Percentiles rank a stretch among this genome's conserved stretches.
These are phyloP conservation scores for Parus major DNA, from an alignment of 2,113 vertebrate genomes.

Conservation along the genomic window DNA sequence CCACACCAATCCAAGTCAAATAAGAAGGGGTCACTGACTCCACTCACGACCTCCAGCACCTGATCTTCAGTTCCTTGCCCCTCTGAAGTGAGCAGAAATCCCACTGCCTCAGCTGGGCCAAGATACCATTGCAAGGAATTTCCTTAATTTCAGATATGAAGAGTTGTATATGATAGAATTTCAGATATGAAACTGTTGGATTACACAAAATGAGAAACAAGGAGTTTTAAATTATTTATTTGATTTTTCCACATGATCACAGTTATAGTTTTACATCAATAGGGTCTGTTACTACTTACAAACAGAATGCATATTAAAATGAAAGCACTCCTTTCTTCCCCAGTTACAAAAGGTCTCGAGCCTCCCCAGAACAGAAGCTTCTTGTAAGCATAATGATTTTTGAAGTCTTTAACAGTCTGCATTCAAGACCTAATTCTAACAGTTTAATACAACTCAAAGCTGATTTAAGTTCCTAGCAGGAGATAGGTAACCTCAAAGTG, in stretches of 20 bases:
- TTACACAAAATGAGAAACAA: conserved; percentile 59
- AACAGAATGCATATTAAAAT: conserved; percentile 89
- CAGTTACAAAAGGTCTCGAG: conserved; percentile 77
- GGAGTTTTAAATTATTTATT: conserved; percentile 87
- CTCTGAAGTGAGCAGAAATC: background rate
- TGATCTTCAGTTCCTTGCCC: background rate
- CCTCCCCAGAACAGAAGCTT: conserved; percentile 77
- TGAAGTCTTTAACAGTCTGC: conserved; percentile 76
- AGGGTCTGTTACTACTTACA: conserved; percentile 88
- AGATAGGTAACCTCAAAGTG: conserved; percentile 71
- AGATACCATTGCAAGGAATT: background rate
- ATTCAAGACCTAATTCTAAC: conserved; percentile 77
- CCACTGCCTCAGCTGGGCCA: background rate
- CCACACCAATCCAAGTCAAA: background rate
- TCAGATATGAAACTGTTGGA: background rate
- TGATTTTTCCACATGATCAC: conserved; percentile 90
- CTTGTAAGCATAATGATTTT: conserved; percentile 62
- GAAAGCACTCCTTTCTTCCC: conserved; percentile 80
- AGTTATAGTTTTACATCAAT: conserved; percentile 91
- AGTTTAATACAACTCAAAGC: conserved; percentile 74
- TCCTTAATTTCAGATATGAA: background rate
- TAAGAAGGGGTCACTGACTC: background rate
- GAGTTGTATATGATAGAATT: background rate
- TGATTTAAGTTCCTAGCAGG: conserved; percentile 76
- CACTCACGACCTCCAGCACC: background rate